Base-by-base conservation (phyloP, 2,113 vertebrate genomes). In the Callorhinus ursinus region DNA sequence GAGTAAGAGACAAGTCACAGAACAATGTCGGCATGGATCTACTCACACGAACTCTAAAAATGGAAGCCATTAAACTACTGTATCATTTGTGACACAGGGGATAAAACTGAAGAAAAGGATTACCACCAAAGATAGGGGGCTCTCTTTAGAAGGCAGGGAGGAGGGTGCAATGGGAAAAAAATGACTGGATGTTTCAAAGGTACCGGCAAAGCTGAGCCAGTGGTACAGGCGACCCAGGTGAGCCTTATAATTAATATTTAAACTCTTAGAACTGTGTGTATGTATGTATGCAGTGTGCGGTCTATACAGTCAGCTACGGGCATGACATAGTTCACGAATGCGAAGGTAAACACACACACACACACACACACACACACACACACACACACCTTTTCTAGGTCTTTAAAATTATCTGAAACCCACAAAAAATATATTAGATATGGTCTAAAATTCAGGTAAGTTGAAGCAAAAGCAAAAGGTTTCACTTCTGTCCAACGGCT, bases 361-460 rank as follows among this genome's bases (percentile, higher is more conserved):
- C 18, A 80, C 22, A 57, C 5, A 13, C 49, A 36, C 21, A 69
- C 18, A 80, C 22, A 57, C 5, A 13, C 49, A 22, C 7, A 46
- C 10, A 28, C 19, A 28, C 21, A 57, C 1, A 36, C 33, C 53
- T 65, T 49, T 49, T 51, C 21, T 21, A 12, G 39, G 7, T 49
- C 82, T 91, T 94, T 71, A 14, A 96, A 91, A 69, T 86, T 2
- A 82, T 63, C 59, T 87, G 88, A 89, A 92, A 83, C 53, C 39
- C 49, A 74, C 22, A 36, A 8, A 89, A 85, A 82, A 55, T 79
- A 42, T 26, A 36, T 79, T 14, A 80, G 31, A 55, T 61, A 22
- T 36, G 33, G 39, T 51, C 77, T 74, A 88, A 81, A 95, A 90
- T 79, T 92, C 81, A 87, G 72, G 15, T 24, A 69, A 65, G 67